Conservation (phyloP, 2,113 vertebrate species). For the Beaufortia kweichowensis region DNA sequence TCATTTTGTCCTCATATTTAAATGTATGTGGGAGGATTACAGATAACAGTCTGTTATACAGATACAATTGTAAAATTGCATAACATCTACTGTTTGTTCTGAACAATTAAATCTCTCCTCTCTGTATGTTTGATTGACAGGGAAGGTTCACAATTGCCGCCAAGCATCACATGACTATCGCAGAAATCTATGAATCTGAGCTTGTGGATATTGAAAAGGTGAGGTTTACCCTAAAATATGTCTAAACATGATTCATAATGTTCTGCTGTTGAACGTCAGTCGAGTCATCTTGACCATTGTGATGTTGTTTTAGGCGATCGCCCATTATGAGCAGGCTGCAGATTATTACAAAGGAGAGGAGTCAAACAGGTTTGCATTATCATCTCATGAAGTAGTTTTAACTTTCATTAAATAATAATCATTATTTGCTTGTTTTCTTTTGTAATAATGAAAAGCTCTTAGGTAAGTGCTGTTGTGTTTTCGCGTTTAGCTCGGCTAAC, state of each 20-base stretch:
- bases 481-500: constrained; percentile 84
- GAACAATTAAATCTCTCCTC: neutral
- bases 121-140: constrained; percentile 63
- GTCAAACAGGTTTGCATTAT: constrained; percentile 86
- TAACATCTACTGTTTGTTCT: constrained; percentile 28
- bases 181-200: constrained; percentile 94
- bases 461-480: constrained; percentile 3
- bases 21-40: neutral
- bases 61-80: no score
- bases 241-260: no score
- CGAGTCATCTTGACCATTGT: neutral
- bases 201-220: constrained; percentile 98
- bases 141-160: constrained; percentile 97
- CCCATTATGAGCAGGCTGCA: constrained; percentile 97
- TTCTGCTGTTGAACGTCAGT: neutral
- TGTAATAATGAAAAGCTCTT: neutral
- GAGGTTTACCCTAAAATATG: neutral
- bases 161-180: constrained; percentile 99
- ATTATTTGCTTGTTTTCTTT: neutral
- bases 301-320: constrained; percentile 81
- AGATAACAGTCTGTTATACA: no score
- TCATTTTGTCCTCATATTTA: neutral
- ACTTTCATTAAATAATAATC: neutral
- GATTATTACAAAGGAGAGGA: constrained; percentile 99
- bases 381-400: neutral